Base-by-base conservation (phyloP, 2,113 vertebrate species). In the Sylvietta virens region DNA sequence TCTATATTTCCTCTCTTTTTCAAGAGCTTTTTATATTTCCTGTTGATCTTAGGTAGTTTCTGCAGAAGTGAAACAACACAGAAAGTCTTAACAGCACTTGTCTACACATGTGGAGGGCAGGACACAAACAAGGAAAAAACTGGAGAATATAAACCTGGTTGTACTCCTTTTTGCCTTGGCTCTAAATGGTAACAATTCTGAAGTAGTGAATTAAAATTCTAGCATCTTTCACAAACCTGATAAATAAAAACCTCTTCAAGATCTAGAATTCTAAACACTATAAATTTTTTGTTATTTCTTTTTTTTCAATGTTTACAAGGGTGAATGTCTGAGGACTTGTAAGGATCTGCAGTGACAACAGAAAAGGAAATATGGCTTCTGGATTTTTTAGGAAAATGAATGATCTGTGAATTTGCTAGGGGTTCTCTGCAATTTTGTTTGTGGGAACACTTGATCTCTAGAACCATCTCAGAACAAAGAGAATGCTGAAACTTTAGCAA, bases 51-150 rank as follows among this genome's bases (percentile, higher is more conserved):
- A 31, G 8, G 15, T 72, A 27, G 3, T 60, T 86, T 35, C 13
- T 57, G 22, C 39, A 50, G 57, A 60, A 90, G 20, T 45, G 20
- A 86, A 91, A 65, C 47, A 84, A n/a, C 27, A 15, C 13, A 70
- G 35, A 67, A 84, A 71, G 60, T 92, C 23, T 76, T 70, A 26
- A 70, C 27, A 74, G 19, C 15, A 14, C 71, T 88, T 83, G 23
- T 47, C 17, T 69, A n/a, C 23, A 13, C 9, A 23, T 28, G 30
- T 35, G 0, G 2, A 1, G 22, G 9, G 3, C 67, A 92, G 47
- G 13, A 60, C 13, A 58, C 10, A 50, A 83, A 37, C 15, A 56
- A 44, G 62, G 33, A 86, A 62, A 42, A n/a, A 87, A 42, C 16
- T 48, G 26, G 15, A 47, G n/a, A 73, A 73, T 33, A 73, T 64